These are phyloP conservation scores for Limenitis camilla DNA, from an alignment of 2,888 invertebrate genomes.

Conservation along the genomic window DNA sequence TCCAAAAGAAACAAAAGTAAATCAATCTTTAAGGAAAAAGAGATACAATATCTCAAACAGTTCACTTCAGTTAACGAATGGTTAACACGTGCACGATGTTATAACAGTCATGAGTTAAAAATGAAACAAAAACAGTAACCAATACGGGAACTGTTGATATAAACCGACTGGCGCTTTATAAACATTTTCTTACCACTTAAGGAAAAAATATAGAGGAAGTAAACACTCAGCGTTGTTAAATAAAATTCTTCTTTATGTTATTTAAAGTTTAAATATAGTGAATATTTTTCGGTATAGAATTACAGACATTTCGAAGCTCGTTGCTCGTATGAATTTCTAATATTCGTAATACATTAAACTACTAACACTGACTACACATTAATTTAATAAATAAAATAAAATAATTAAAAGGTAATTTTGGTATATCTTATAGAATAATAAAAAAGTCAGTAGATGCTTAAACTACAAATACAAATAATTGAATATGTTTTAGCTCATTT, in stretches of 20 bases:
- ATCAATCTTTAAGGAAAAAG: too few relatives aligned
- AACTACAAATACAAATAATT: too few relatives aligned
- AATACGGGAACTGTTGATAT: conserved; percentile 32
- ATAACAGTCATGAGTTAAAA: conserved; percentile 15
- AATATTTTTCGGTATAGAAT: background rate
- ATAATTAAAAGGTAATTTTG: too few relatives aligned
- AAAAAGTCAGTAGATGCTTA: too few relatives aligned
- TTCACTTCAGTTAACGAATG: conserved; percentile 7
- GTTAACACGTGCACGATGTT: conserved; percentile 13
- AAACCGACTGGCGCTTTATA: conserved; percentile 32
- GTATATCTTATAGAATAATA: too few relatives aligned
- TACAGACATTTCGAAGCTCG: background rate
- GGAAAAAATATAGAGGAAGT: conserved; percentile 10
- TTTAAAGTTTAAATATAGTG: background rate
- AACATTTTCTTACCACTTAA: conserved; percentile 36
- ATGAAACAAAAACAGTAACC: conserved; percentile 28
- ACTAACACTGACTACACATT: too few relatives aligned
- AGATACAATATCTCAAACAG: background rate
- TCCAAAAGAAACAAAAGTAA: too few relatives aligned
- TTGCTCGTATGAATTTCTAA: too few relatives aligned
- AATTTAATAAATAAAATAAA: too few relatives aligned
- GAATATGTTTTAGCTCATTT: too few relatives aligned
- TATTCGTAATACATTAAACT: too few relatives aligned
- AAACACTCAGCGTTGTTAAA: background rate
- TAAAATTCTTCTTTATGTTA: background rate